Base-by-base conservation (phyloP, 2,888 invertebrate species). In the Pantelozetes paolii region DNA sequence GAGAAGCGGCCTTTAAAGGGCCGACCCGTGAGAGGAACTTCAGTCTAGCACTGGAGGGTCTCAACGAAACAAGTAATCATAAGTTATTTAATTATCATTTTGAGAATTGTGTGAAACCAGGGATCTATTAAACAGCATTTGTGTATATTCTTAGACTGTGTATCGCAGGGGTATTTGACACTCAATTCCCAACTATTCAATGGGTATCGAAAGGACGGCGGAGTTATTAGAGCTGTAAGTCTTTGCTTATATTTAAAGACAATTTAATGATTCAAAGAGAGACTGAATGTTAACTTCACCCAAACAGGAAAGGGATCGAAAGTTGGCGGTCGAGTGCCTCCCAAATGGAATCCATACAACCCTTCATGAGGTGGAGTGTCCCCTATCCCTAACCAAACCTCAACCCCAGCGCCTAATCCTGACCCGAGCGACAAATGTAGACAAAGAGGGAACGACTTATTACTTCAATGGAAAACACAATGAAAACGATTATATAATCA, bases 401-500 rank as follows among this genome's bases (percentile, higher is more conserved):
- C 64, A 64, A 23, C 11, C 40, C 18, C 67, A 67, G 8, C 67
- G 67, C 2, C 32, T 67, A 9, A 13, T 67, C 18, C 40, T 67
- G 23, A 67, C 67, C 67, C 20, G 67, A 9, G 20, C 67, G 3
- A 13, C 67, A 11, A 67, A 20, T 67, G 26, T 67, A 23, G 23
- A 73, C 3, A 36, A 15, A 67, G 36, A 73, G 1, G 67, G 67
- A 11, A 67, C 40, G 1, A 5, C 64, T n/a, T 67, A 67, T 67
- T 40, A 67, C 20, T 32, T 67, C 23, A 36, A 40, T 15, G 40
- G 67, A 13, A 48, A 57, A 36, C 18, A 48, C 6, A 32, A 40
- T 72, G 77, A 77, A 40, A 48, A 75, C 1, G 76, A 77, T 40
- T 71, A 75, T 32, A 69, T 77, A 3, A 15, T 77, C 11, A 57